phyloP scores from a whole-genome alignment of 2,888 invertebrate genomes.

The Mythimna ferrago region DNA sequence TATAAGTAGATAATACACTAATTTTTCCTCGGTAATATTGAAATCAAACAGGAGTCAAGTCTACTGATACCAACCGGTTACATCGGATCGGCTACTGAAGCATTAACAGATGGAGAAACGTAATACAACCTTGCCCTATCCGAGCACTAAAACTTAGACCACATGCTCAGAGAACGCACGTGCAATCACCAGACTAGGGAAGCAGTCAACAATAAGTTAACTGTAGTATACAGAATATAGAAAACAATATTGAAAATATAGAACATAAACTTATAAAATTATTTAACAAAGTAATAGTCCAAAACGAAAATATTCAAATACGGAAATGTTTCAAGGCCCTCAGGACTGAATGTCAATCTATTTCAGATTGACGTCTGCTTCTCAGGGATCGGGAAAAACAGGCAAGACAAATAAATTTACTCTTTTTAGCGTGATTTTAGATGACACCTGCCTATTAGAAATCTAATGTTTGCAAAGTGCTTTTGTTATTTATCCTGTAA shows the following conservation, averaged over 20 bases:
- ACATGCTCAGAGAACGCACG: too few species aligned
- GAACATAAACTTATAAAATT: not conserved
- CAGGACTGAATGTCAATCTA: constrained; percentile 26
- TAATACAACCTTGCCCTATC: too few species aligned
- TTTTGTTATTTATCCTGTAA: not conserved
- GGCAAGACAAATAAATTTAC: constrained; percentile 12
- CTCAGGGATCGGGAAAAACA: constrained; percentile 11
- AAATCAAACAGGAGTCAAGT: too few species aligned
- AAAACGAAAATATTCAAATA: constrained; percentile 18
- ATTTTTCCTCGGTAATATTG: too few species aligned
- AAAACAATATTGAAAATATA: not conserved
- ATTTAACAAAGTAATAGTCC: constrained; percentile 8
- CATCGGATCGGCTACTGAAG: too few species aligned
- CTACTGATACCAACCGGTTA: too few species aligned
- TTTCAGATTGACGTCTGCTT: constrained; percentile 38
- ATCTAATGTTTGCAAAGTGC: not conserved
- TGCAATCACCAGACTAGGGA: not conserved
- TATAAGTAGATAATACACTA: too few species aligned
- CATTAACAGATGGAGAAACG: too few species aligned
- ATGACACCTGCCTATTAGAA: not conserved
- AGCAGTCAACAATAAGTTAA: not conserved
- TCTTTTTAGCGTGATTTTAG: constrained; percentile 15
- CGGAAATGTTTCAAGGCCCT: constrained; percentile 20
- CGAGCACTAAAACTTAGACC: too few species aligned
- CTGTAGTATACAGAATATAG: too few species aligned